Base-by-base conservation (phyloP, 2,888 invertebrate genomes). In the Andrena marginata region DNA sequence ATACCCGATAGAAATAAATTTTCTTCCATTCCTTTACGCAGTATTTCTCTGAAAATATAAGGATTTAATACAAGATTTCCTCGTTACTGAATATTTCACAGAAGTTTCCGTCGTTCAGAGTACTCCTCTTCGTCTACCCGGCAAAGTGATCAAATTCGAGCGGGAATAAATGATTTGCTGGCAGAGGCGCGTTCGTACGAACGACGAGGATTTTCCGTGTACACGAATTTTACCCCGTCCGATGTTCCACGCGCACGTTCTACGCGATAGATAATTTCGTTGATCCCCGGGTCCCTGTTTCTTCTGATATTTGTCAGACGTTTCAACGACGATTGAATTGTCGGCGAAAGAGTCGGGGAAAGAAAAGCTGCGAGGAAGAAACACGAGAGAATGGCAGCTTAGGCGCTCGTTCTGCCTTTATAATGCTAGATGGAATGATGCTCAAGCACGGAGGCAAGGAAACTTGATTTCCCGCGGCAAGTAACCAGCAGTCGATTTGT, bases 251-350 rank as follows among this genome's bases (percentile, higher is more conserved):
- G 54, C 10, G 35, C 35, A 23, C 33, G 35, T 63, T 63, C 35
- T 13, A 35, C 8, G 26, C 26, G 56, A 54, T 33, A 62, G 80
- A 75, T 85, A 80, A 80, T 85, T 71, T 80, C 74, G 73, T 85
- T 68, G 77, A 80, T 80, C 62, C 60, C 48, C 20, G 23, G 10
- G 56, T 23, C 56, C 23, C 23, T 23, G 69, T 60, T 70, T 71
- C 49, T 77, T 68, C 69, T 82, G 62, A 80, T 74, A 85, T 85
- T 85, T 73, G 74, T 80, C 74, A 62, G 68, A 56, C 64, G 49
- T 60, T 8, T 29, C 64, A 8, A 29, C 29, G 31, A 49, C 29
- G 26, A 31, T 65, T 70, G 60, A 49, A 62, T 60, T 33, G 54
- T 26, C 13, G 62, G 31, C 7, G 29, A 48, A 62, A 16, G 5